Evolutionary conservation across 2,797 vertebrate genomes (phyloP).

Genomic region (Alcedo quadribrachys): DNA sequence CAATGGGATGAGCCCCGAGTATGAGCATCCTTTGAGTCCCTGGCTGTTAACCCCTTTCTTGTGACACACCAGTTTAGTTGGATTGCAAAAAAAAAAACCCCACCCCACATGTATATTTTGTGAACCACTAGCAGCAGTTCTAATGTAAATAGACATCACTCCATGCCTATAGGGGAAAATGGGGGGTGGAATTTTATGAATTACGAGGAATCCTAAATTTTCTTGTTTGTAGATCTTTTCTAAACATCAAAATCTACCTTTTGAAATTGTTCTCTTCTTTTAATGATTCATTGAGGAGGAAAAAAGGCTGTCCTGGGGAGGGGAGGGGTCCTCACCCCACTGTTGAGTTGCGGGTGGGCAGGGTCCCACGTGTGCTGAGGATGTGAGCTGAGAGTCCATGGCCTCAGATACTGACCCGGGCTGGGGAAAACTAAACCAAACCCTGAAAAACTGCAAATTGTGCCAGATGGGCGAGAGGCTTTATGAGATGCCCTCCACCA

Average conservation of each 20-base stretch:
- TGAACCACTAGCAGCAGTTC: neutral
- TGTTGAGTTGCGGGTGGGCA: neutral
- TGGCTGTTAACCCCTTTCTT: neutral
- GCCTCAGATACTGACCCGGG: neutral
- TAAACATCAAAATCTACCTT: neutral
- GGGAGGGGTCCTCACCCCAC: neutral
- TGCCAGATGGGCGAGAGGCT: neutral
- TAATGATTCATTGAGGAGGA: neutral
- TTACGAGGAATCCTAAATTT: neutral
- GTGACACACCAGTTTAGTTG: neutral
- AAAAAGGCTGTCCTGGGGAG: neutral
- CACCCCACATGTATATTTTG: neutral
- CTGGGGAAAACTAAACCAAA: conserved; percentile 19
- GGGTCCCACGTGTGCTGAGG: neutral
- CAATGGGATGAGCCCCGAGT: neutral
- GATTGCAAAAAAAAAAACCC: neutral
- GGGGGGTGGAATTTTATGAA: neutral
- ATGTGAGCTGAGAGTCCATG: accelerated
- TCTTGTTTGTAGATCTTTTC: conserved; percentile 37
- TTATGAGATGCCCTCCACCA: neutral
- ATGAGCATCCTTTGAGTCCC: neutral
- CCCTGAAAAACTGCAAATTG: conserved; percentile 58
- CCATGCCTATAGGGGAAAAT: neutral
- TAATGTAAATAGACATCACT: conserved; percentile 1
- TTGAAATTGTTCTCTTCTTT: neutral